These are phyloP conservation scores for Gastrophryne carolinensis DNA, from an alignment of 2,797 vertebrate genomes.

Conservation along the genomic window DNA sequence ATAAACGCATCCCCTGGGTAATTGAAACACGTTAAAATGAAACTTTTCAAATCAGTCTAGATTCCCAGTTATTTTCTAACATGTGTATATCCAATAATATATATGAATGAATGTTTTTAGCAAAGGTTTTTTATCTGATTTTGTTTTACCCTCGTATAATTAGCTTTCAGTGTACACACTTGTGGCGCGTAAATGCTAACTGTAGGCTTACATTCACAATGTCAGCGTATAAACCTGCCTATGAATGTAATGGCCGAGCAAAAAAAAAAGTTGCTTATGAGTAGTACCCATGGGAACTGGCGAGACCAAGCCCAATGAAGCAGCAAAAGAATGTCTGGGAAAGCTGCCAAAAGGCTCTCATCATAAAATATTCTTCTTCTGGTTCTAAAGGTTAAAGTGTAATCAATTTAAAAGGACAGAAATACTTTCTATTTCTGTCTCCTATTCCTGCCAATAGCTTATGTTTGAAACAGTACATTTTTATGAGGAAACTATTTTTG, in stretches of 20 bases:
- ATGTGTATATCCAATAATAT: too few species aligned
- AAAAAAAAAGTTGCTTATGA: constrained; percentile 16
- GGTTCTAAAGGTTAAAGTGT: constrained; percentile 50
- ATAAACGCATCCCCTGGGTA: too few species aligned
- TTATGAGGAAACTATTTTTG: constrained; percentile 28
- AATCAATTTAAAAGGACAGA: constrained; percentile 41
- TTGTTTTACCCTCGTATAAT: too few species aligned
- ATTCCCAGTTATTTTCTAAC: too few species aligned
- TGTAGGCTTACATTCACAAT: too few species aligned
- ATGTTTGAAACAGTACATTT: constrained; percentile 27
- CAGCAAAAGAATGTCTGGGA: constrained; percentile 47
- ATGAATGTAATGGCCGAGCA: too few species aligned
- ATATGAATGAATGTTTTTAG: too few species aligned
- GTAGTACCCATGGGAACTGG: constrained; percentile 38
- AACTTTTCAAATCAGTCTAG: too few species aligned
- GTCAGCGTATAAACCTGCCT: neutral
- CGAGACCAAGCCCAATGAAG: constrained; percentile 41
- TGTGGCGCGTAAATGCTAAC: too few species aligned
- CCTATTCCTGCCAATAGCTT: constrained; percentile 37
- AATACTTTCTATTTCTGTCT: constrained; percentile 51
- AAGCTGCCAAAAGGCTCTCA: constrained; percentile 42
- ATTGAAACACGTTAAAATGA: too few species aligned
- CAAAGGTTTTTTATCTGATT: too few species aligned
- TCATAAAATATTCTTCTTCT: constrained; percentile 45
- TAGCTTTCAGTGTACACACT: too few species aligned